phyloP scores from a whole-genome alignment of 2,888 invertebrate genomes.

The Altica lythri region DNA sequence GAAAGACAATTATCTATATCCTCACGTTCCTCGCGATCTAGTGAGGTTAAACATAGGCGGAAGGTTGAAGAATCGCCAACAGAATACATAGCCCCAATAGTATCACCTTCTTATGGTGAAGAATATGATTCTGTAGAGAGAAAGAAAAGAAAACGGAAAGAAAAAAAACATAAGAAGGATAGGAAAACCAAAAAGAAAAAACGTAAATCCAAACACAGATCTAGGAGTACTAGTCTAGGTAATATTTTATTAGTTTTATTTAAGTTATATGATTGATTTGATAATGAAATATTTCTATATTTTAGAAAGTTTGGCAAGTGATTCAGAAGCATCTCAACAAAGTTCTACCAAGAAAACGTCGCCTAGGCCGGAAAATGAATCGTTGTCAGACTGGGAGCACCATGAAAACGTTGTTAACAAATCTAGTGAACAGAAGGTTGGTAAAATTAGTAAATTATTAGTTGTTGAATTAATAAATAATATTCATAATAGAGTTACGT shows the following conservation, averaged over 20 bases:
- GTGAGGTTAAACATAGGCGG: slow-evolving; percentile 51
- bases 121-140: slow-evolving; percentile 57
- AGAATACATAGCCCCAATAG: slow-evolving; percentile 39
- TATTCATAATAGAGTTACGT: too few species aligned
- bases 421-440: slow-evolving; percentile 7
- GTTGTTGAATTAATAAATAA: too few species aligned
- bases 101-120: slow-evolving; percentile 52
- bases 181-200: slow-evolving; percentile 73
- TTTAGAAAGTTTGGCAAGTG: slow-evolving; percentile 30
- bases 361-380: slow-evolving; percentile 45
- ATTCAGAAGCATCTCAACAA: slow-evolving; percentile 24
- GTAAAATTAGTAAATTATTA: not conserved
- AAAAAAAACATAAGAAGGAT: slow-evolving; percentile 73
- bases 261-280: not conserved
- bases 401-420: slow-evolving; percentile 7
- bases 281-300: not conserved
- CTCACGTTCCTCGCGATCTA: slow-evolving; percentile 55
- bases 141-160: slow-evolving; percentile 61
- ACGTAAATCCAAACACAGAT: slow-evolving; percentile 69
- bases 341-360: slow-evolving; percentile 36
- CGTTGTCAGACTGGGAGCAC: slow-evolving; percentile 53
- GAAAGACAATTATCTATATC: slow-evolving; percentile 56
- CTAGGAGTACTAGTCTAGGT: slow-evolving; percentile 70
- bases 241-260: slow-evolving; percentile 54
- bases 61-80: slow-evolving; percentile 50